Evolutionary conservation across 2,797 vertebrate genomes (phyloP), one percentile per base, ranked within the genome.

Genomic region (Danio albolineatus): DNA sequence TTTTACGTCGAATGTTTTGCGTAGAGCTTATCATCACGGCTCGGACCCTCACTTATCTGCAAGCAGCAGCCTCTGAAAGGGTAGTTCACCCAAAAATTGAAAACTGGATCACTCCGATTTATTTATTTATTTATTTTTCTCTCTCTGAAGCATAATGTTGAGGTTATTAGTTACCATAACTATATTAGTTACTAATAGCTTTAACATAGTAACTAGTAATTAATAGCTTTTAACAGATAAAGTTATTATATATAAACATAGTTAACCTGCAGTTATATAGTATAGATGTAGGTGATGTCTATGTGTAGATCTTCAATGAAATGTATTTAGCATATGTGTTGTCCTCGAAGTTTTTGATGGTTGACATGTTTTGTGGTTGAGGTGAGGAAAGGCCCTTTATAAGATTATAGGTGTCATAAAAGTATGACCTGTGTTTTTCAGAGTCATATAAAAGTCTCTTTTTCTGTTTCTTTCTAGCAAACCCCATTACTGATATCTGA

Each of bases 11-110:
- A 69, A 39, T 7, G 64, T 39, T 57, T 67, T 51, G 66, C 36
- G 4, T 59, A 49, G 7, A 12, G 54, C 71, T 78, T 81, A 78
- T 85, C 73, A 17, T n/a, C 49, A 9, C 38, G 5, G 16, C 56
- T 71, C 41, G 28, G 36, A 48, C 72, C 10, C 65, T 10, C 44
- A 17, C 57, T 82, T 84, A 84, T 84, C 77, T 51, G 70, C 75
- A 19, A 56, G 39, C 28, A 14, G 10, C 16, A 49, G 56, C 41
- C 21, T 51, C n/a, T 49, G 19, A 12, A 46, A 19, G 6, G 44
- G 28, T 7, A 19, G 36, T 41, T 70, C 16, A 41, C 67, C 5
- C 4, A 19, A 41, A 54, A 41, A 8, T n/a, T 39, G 0, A 17
- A n/a, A 54, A 48, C 16, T 8, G 17, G 8, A 53, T 53, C 0